Conservation (phyloP, 1,140 invertebrate species). For the Campoletis sonorensis region DNA sequence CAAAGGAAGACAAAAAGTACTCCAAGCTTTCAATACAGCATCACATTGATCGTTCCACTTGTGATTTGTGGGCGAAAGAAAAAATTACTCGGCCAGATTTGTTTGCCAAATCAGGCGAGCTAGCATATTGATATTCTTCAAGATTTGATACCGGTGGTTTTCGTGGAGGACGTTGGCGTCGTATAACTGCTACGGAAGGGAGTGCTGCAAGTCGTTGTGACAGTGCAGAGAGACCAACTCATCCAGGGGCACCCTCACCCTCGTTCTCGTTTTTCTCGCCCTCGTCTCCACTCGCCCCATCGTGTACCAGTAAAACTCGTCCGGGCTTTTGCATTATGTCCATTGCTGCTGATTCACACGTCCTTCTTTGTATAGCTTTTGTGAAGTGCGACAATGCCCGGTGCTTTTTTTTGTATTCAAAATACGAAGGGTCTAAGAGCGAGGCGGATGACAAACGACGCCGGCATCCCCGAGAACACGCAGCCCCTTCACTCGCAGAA, state of each 20-base stretch:
- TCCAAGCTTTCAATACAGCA: too few species aligned
- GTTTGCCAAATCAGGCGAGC: too few species aligned
- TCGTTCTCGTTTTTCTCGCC: slow-evolving; percentile 3
- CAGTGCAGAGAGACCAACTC: neutral
- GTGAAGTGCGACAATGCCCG: slow-evolving; percentile 67
- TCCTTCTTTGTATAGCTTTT: slow-evolving; percentile 70
- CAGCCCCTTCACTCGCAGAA: slow-evolving; percentile 42
- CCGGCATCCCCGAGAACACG: slow-evolving; percentile 35
- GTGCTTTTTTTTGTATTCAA: slow-evolving; percentile 61
- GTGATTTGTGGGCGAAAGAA: too few species aligned
- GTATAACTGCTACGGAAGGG: neutral
- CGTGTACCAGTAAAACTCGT: slow-evolving; percentile 44
- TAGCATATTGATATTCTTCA: too few species aligned
- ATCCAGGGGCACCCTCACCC: neutral
- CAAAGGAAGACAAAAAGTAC: too few species aligned
- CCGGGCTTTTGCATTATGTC: slow-evolving; percentile 71
- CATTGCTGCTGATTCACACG: slow-evolving; percentile 75
- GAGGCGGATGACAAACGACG: slow-evolving; percentile 67
- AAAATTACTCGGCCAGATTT: too few species aligned
- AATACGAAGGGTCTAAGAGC: slow-evolving; percentile 61
- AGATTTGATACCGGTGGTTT: too few species aligned
- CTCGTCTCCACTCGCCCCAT: slow-evolving; percentile 28
- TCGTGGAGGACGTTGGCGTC: neutral
- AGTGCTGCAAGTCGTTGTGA: neutral
- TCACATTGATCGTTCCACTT: too few species aligned